These are phyloP conservation scores for Leucoma salicis DNA, from an alignment of 2,888 invertebrate genomes.

Conservation along the genomic window DNA sequence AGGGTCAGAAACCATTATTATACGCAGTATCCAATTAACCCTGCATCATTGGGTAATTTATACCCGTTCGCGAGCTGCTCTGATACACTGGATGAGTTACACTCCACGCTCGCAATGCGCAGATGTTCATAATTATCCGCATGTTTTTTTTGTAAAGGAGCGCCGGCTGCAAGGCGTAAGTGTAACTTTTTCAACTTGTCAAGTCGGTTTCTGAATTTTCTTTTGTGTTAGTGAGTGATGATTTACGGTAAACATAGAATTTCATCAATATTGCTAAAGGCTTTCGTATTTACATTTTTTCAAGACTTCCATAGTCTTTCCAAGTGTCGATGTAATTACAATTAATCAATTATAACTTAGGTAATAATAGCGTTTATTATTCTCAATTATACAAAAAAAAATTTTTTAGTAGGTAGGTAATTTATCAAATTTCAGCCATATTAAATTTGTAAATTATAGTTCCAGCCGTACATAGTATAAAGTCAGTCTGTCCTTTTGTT, in stretches of 20 bases:
- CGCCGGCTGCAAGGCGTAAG: slow-evolving; percentile 41
- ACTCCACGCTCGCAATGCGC: slow-evolving; percentile 41
- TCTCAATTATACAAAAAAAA: no score
- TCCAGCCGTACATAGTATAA: no score
- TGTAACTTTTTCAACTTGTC: slow-evolving; percentile 36
- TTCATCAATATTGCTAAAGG: no score
- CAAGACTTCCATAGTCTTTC: no score
- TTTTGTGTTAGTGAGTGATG: slow-evolving; percentile 11
- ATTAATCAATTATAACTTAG: no score
- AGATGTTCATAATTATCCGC: slow-evolving; percentile 68
- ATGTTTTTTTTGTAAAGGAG: slow-evolving; percentile 37
- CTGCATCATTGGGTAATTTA: slow-evolving; percentile 45
- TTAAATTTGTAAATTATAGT: no score
- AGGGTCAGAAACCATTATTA: slow-evolving; percentile 8
- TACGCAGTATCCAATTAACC: slow-evolving; percentile 26
- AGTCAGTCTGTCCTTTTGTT: no score
- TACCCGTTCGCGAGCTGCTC: slow-evolving; percentile 33
- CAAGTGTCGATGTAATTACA: no score
- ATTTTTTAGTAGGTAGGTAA: no score
- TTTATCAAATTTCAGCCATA: no score
- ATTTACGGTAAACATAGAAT: slow-evolving; percentile 7
- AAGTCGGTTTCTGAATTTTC: slow-evolving; percentile 26
- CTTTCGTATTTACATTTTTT: no score
- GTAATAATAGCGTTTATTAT: no score
- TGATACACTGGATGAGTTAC: slow-evolving; percentile 42